These are phyloP conservation scores for Acipenser transmontanus DNA, from an alignment of 2,797 vertebrate species.

Conservation along the genomic window DNA sequence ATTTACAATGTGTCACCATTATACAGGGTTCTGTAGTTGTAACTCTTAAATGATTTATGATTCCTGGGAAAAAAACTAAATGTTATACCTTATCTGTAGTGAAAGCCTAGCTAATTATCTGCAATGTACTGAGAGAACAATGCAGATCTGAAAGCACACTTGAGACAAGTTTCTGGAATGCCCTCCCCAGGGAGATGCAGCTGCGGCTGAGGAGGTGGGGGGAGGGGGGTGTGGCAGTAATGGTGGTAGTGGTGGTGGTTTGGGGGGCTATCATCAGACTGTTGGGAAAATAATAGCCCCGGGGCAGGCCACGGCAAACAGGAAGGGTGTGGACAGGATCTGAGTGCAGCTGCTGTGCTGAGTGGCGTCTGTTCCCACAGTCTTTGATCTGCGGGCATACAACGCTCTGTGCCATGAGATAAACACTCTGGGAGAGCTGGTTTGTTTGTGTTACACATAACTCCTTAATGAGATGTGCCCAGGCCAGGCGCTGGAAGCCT, in stretches of 20 bases:
- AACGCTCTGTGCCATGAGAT: slow-evolving; percentile 60
- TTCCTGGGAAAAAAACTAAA: not conserved
- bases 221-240: slow-evolving; percentile 34
- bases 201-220: slow-evolving; percentile 17
- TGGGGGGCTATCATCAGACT: slow-evolving; percentile 41
- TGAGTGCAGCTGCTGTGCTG: slow-evolving; percentile 60
- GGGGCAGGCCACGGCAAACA: slow-evolving; percentile 60
- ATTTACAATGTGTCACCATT: too few species aligned
- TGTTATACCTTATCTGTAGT: not conserved
- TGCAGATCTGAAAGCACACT: slow-evolving; percentile 49
- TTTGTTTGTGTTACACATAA: slow-evolving; percentile 57
- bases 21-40: too few species aligned
- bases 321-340: slow-evolving; percentile 81
- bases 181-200: slow-evolving; percentile 19
- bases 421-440: slow-evolving; percentile 53
- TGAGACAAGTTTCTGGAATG: slow-evolving; percentile 21
- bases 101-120: slow-evolving; percentile 55
- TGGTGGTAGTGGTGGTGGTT: slow-evolving; percentile 28
- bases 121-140: slow-evolving; percentile 49
- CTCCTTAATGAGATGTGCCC: slow-evolving; percentile 44
- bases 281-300: slow-evolving; percentile 65
- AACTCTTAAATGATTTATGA: too few species aligned
- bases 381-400: slow-evolving; percentile 67
- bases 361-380: slow-evolving; percentile 65
- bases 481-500: slow-evolving; percentile 22